Evolutionary conservation across 2,797 vertebrate genomes (phyloP), one percentile per base, ranked within the genome.

Genomic region (Aulostomus chinensis): DNA sequence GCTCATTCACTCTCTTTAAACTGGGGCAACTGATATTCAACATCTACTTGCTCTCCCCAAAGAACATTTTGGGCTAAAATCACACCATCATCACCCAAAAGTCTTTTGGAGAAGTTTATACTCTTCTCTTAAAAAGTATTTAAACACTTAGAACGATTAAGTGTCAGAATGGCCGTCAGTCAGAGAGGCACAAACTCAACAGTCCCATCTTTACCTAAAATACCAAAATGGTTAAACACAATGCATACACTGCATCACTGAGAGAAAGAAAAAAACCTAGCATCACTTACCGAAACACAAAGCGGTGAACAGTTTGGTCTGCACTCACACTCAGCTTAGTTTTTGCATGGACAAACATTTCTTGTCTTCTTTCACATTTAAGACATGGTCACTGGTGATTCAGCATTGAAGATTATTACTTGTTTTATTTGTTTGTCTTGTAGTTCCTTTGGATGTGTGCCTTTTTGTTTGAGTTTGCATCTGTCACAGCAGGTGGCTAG

Each of bases 401-500:
- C 90, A 90, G 91, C 91, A 78, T 86, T 57, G 87, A 86, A 93
- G 90, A 90, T 82, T 83, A 81, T 86, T 83, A 79, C 75, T 83
- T 47, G 48, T 62, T 62, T 58, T n/a, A n/a, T n/a, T n/a, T n/a
- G n/a, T 24, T 45, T 47, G 47, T 45, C 35, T 61, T 26, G 41
- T 37, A 75, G 78, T 91, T 93, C 92, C 93, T 94, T 95, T 94
- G 93, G 93, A 90, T 87, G 91, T 94, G 90, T 94, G 93, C 93
- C 93, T 94, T 93, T n/a, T 91, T 90, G 89, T 94, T 39, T 93
- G 86, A 89, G 90, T 92, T 93, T 94, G 92, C 92, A 95, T 95
- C 92, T 89, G 91, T 95, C 92, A 93, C 91, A 91, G 93, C 92
- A 94, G 91, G 92, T 94, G 94, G 92, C 94, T 94, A 95, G 94